A percentile compares a stretch with the other conserved stretches of the same genome.
Conservation (phyloP, 2,113 vertebrate species). For the Lampris megalopsis region DNA sequence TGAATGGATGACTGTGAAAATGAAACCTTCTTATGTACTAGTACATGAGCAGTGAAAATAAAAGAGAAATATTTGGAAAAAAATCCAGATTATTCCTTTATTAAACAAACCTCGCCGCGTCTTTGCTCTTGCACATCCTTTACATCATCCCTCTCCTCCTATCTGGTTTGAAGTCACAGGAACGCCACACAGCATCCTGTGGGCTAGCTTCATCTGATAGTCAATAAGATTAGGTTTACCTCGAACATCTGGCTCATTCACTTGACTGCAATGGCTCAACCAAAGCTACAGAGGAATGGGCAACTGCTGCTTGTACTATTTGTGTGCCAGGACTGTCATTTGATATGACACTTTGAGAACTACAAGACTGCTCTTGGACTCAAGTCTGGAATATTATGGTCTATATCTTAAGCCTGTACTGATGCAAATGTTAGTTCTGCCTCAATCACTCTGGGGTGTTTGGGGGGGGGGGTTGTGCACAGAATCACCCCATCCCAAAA, state of each 20-base stretch:
- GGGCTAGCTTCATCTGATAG: conserved; percentile 37
- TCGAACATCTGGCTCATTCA: conserved; percentile 37
- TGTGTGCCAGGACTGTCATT: background rate
- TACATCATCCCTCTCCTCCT: background rate
- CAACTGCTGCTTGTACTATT: background rate
- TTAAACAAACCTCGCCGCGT: too few relatives aligned
- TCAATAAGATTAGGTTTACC: conserved; percentile 36
- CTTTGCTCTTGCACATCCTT: background rate
- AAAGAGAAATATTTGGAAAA: too few relatives aligned
- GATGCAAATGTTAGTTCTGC: background rate
- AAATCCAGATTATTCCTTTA: too few relatives aligned
- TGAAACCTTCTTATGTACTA: too few relatives aligned
- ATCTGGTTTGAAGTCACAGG: conserved; percentile 27
- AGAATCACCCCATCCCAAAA: background rate
- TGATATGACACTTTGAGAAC: background rate
- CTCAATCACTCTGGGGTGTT: too few relatives aligned
- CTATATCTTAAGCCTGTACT: background rate
- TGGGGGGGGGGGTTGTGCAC: too few relatives aligned
- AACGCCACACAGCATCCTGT: conserved; percentile 1
- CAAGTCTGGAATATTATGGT: conserved; percentile 10
- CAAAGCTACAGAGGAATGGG: conserved; percentile 8
- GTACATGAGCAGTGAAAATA: too few relatives aligned
- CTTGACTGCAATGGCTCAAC: conserved; percentile 5
- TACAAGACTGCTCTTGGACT: background rate
- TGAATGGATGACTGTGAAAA: too few relatives aligned